A percentile compares a stretch with the other conserved stretches of the same genome.
phyloP scores from a whole-genome alignment of 2,888 invertebrate genomes.

The Chrysolina americana region DNA sequence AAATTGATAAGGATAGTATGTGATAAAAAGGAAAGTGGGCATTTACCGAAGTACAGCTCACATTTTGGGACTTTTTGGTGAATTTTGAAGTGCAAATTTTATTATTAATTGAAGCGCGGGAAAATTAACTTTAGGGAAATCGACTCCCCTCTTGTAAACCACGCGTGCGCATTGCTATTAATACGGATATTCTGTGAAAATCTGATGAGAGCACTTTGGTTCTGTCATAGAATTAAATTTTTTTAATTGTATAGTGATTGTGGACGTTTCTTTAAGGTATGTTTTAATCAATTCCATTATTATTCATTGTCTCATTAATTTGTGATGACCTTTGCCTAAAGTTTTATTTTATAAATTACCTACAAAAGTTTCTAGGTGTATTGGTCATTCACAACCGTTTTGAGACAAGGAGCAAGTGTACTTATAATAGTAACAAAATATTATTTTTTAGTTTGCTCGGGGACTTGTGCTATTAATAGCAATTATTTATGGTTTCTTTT shows the following conservation, averaged over 20 bases:
- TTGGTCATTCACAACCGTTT: slow-evolving; percentile 51
- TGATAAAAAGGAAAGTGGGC: background rate
- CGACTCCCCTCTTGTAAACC: slow-evolving; percentile 45
- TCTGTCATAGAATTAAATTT: slow-evolving; percentile 63
- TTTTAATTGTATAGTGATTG: slow-evolving; percentile 48
- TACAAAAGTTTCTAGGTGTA: slow-evolving; percentile 48
- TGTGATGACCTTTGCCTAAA: slow-evolving; percentile 36
- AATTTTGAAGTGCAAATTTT: slow-evolving; percentile 35
- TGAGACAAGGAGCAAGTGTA: slow-evolving; percentile 49
- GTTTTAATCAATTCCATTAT: slow-evolving; percentile 52
- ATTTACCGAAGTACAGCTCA: background rate
- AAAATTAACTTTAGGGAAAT: slow-evolving; percentile 50
- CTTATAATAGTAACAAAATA: slow-evolving; percentile 42
- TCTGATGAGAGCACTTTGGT: slow-evolving; percentile 57
- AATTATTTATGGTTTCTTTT: slow-evolving; percentile 23
- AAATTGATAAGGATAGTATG: background rate
- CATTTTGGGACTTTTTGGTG: slow-evolving; percentile 8
- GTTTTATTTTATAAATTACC: slow-evolving; percentile 51
- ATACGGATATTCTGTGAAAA: slow-evolving; percentile 58
- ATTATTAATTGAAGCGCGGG: slow-evolving; percentile 43
- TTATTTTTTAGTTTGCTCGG: slow-evolving; percentile 39
- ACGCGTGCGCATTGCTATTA: slow-evolving; percentile 57
- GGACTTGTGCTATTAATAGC: slow-evolving; percentile 26
- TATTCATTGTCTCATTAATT: slow-evolving; percentile 44
- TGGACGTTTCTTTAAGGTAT: slow-evolving; percentile 54